phyloP scores from a whole-genome alignment of 23 tunicate species.

The Halocynthia aurantium region DNA sequence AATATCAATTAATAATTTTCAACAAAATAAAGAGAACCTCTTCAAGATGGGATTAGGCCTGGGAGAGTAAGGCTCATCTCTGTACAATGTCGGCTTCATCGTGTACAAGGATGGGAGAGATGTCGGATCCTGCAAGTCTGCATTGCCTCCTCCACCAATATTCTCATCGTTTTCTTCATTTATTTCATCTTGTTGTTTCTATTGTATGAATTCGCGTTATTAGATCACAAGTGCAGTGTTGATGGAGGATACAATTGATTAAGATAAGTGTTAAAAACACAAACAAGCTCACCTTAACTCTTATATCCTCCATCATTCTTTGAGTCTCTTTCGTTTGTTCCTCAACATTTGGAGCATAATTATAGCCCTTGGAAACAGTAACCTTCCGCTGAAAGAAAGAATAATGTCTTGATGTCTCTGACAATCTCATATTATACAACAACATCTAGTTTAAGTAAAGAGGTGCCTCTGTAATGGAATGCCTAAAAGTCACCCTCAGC shows the following conservation, averaged over 20 bases:
- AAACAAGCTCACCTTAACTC: conserved; percentile 10
- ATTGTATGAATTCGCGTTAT: background rate
- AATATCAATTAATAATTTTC: too few species aligned
- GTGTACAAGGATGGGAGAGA: conserved; percentile 29
- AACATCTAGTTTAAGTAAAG: too few species aligned
- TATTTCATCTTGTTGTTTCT: background rate
- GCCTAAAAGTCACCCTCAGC: background rate
- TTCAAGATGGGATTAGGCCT: conserved; percentile 20
- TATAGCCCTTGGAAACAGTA: conserved; percentile 35
- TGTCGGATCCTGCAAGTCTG: conserved; percentile 13
- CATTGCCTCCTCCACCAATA: background rate
- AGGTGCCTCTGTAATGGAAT: too few species aligned
- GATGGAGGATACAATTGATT: background rate
- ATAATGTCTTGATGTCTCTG: background rate
- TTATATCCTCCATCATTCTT: conserved; percentile 33
- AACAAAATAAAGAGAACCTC: conserved; percentile 1
- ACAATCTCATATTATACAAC: too few species aligned
- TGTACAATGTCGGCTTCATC: conserved; percentile 33
- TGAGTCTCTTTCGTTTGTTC: conserved; percentile 46
- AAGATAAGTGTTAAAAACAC: background rate
- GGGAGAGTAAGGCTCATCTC: conserved; percentile 14
- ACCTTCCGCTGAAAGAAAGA: conserved; percentile 34
- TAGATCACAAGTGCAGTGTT: too few species aligned
- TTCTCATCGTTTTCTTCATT: background rate
- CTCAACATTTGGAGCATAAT: conserved; percentile 44